Percentiles rank a stretch among this genome's conserved stretches.
These are phyloP conservation scores for Trichogramma pretiosum DNA, from an alignment of 1,140 invertebrate genomes.

Conservation along the genomic window DNA sequence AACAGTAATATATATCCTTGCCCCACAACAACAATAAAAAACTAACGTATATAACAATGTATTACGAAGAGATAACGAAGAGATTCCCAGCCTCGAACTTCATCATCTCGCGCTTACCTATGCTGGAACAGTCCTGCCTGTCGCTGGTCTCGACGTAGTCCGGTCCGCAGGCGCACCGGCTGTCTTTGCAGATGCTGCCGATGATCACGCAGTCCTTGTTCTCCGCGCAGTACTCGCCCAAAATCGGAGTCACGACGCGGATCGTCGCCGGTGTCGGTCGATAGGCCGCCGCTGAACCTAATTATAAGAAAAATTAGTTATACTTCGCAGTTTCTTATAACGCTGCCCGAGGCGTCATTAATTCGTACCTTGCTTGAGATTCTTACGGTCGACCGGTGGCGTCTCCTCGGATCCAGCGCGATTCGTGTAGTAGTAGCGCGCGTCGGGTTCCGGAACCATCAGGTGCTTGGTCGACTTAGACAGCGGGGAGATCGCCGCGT, in stretches of 20 bases:
- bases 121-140: conserved; percentile 62
- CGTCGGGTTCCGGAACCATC: conserved; percentile 61
- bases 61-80: too few species aligned
- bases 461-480: conserved; percentile 75
- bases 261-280: conserved; percentile 61
- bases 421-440: conserved; percentile 59
- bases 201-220: conserved; percentile 64
- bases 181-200: conserved; percentile 60
- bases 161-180: conserved; percentile 62
- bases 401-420: conserved; percentile 51
- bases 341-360: neutral
- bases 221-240: conserved; percentile 68
- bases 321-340: conserved; percentile 5
- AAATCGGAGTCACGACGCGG: conserved; percentile 57
- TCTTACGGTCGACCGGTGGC: conserved; percentile 51
- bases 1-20: too few species aligned
- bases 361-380: conserved; percentile 44
- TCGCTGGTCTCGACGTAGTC: conserved; percentile 59
- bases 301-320: conserved; percentile 20
- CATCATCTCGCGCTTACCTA: too few species aligned
- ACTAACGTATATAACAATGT: too few species aligned
- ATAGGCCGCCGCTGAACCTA: conserved; percentile 42
- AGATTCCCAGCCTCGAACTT: too few species aligned
- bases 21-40: too few species aligned
- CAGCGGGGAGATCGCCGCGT: conserved; percentile 61